A percentile compares a stretch with the other conserved stretches of the same genome.
Conservation (phyloP, 2,113 vertebrate genomes). For the Ciconia boyciana region DNA sequence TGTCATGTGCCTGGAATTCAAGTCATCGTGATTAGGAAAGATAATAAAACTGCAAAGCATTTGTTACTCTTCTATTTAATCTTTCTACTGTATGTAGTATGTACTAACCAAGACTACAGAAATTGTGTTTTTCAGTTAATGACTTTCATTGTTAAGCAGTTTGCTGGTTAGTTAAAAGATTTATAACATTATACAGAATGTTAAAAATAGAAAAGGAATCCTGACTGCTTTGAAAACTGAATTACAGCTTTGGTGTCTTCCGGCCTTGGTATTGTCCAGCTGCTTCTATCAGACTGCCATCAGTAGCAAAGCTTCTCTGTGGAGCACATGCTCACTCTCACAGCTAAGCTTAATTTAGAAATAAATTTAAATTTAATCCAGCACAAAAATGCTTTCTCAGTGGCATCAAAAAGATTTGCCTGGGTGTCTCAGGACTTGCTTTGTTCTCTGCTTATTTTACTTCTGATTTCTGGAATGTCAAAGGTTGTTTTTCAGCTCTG, state of each 20-base stretch:
- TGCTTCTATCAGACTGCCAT: background rate
- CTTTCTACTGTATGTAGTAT: background rate
- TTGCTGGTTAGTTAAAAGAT: background rate
- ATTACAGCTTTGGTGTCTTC: background rate
- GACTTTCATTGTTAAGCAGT: background rate
- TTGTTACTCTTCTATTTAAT: background rate
- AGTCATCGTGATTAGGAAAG: background rate
- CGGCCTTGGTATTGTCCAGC: background rate
- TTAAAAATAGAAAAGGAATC: background rate
- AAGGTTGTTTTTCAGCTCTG: background rate
- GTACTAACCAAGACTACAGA: background rate
- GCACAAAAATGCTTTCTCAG: accelerated
- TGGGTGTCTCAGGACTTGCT: background rate
- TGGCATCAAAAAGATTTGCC: background rate
- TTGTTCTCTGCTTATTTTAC: background rate
- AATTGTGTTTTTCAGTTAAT: background rate
- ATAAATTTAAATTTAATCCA: background rate
- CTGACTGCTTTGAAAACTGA: background rate
- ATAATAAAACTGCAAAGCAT: background rate
- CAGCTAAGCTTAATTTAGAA: background rate
- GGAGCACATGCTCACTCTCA: accelerated
- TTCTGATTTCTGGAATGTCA: background rate
- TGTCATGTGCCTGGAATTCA: background rate
- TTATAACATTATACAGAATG: background rate
- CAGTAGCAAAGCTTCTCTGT: background rate